These are phyloP conservation scores for Coendou prehensilis DNA, from an alignment of 2,797 vertebrate genomes.

Conservation along the genomic window DNA sequence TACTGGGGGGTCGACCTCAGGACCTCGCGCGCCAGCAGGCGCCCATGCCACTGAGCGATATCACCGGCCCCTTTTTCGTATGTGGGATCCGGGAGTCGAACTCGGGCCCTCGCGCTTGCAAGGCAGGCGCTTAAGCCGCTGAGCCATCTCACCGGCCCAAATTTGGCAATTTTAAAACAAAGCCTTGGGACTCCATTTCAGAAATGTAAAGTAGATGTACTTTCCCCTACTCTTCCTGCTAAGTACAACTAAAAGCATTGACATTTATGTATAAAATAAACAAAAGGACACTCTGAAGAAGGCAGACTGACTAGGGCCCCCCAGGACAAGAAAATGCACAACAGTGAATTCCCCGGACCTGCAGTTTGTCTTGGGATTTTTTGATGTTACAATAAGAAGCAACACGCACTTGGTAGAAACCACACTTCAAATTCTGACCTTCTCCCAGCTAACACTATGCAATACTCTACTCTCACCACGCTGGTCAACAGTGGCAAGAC, in stretches of 20 bases:
- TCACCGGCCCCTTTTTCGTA: too few relatives aligned
- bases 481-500: too few relatives aligned
- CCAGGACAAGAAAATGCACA: not conserved
- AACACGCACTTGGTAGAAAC: not conserved
- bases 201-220: not conserved
- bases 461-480: not conserved
- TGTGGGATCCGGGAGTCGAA: too few relatives aligned
- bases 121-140: too few relatives aligned
- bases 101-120: too few relatives aligned
- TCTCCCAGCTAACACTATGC: not conserved
- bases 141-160: too few relatives aligned
- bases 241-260: not conserved
- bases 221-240: not conserved
- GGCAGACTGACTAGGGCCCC: not conserved
- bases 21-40: too few relatives aligned
- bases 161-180: constrained; percentile 1
- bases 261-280: not conserved
- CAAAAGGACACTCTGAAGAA: not conserved
- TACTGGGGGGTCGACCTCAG: too few relatives aligned
- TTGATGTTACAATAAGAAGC: not conserved
- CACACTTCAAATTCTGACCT: not conserved
- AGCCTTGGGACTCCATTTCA: not conserved
- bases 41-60: too few relatives aligned
- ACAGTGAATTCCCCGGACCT: not conserved
- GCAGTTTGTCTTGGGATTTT: not conserved